Percentiles rank a stretch among this genome's conserved stretches.
Conservation (phyloP, 1,140 invertebrate genomes). For the Wiebesia pumilae region DNA sequence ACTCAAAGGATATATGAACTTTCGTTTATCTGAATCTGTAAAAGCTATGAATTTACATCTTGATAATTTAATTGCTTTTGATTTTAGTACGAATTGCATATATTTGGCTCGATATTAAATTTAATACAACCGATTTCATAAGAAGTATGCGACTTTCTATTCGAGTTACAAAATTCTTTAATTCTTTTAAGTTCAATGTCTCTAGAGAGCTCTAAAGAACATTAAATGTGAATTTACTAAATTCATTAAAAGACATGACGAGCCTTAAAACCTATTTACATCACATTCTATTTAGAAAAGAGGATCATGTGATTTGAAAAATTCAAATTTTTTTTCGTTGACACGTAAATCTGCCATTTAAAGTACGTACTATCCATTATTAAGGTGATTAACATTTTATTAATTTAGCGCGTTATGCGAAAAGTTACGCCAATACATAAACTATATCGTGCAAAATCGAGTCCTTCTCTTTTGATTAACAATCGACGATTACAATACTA, state of each 20-base stretch:
- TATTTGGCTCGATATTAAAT: not conserved
- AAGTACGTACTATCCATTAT: not conserved
- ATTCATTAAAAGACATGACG: not conserved
- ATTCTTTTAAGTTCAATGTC: not conserved
- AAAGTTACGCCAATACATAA: too few relatives aligned
- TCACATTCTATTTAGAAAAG: not conserved
- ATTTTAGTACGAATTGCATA: not conserved
- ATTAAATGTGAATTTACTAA: not conserved
- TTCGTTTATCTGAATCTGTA: not conserved
- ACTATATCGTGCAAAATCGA: too few relatives aligned
- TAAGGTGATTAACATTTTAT: not conserved
- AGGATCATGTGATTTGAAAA: not conserved
- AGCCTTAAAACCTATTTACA: not conserved
- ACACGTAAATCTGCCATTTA: not conserved
- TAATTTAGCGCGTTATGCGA: not conserved
- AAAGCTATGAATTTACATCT: not conserved
- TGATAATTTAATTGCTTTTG: not conserved
- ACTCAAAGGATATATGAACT: too few relatives aligned
- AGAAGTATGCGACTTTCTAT: not conserved
- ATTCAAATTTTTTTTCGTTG: not conserved
- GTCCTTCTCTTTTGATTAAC: too few relatives aligned
- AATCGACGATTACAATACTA: too few relatives aligned
- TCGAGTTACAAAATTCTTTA: not conserved
- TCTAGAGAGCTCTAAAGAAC: not conserved
- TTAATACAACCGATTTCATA: not conserved